Evolutionary conservation across 2,888 invertebrate genomes (phyloP).

Genomic region (Cephonodes hylas): DNA sequence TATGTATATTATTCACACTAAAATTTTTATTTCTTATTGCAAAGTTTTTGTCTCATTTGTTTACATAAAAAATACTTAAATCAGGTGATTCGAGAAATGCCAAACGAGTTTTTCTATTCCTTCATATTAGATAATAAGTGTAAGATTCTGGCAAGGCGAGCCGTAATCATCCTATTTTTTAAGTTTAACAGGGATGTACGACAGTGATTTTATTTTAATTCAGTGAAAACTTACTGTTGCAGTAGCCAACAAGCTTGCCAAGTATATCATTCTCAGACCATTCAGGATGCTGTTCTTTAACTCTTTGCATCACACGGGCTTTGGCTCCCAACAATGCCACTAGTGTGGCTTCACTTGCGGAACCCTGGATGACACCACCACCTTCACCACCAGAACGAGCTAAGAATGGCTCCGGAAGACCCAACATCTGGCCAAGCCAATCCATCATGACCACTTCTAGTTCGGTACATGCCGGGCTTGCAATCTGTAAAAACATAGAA

Average conservation of each 20-base stretch:
- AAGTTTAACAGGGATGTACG: no score
- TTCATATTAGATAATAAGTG: no score
- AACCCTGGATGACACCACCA: slow-evolving; percentile 95
- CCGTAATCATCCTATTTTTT: no score
- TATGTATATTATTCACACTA: no score
- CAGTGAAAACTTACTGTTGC: slow-evolving; percentile 84
- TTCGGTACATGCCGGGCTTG: slow-evolving; percentile 97
- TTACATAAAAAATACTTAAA: no score
- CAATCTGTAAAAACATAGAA: slow-evolving; percentile 82
- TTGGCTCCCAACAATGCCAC: slow-evolving; percentile 96
- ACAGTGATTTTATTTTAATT: background rate
- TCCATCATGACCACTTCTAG: slow-evolving; percentile 97
- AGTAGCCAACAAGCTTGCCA: slow-evolving; percentile 91
- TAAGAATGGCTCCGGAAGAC: slow-evolving; percentile 91
- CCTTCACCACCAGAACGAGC: slow-evolving; percentile 91
- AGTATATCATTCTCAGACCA: slow-evolving; percentile 87
- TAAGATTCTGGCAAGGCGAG: no score
- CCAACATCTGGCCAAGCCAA: slow-evolving; percentile 97
- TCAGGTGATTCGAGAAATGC: no score
- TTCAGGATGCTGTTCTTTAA: slow-evolving; percentile 87
- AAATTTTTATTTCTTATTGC: no score
- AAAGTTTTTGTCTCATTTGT: no score
- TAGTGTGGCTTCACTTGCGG: slow-evolving; percentile 96
- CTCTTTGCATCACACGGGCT: slow-evolving; percentile 84
- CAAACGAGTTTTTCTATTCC: no score